Conservation (phyloP, 37 sponge, comb jelly and placozoan genomes). For the Eunapius fragilis region DNA sequence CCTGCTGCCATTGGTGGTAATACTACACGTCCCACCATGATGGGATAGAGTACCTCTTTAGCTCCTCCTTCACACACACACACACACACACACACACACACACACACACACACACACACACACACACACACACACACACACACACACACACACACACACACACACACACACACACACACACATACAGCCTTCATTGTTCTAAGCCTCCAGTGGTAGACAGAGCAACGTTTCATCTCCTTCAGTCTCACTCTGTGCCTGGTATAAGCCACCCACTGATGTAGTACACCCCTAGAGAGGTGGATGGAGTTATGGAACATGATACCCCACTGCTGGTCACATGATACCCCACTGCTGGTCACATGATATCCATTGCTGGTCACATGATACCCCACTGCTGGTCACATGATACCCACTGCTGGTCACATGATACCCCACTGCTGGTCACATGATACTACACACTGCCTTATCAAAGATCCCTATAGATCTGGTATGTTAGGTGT, state of each 20-base stretch:
- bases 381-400: too few species aligned
- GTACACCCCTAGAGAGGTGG: neutral
- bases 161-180: neutral
- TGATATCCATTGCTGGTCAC: too few species aligned
- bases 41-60: too few species aligned
- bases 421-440: too few species aligned
- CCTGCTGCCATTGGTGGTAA: constrained; percentile 17
- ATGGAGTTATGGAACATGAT: neutral
- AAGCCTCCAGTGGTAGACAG: neutral
- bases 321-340: too few species aligned
- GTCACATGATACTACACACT: too few species aligned
- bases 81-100: neutral
- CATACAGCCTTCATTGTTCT: neutral
- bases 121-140: constrained; percentile 21
- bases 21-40: neutral
- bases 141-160: constrained; percentile 2
- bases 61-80: too few species aligned
- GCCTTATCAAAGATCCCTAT: neutral
- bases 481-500: neutral
- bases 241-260: neutral
- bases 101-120: neutral
- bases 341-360: too few species aligned
- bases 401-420: too few species aligned
- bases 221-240: neutral
- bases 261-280: constrained; percentile 1